phyloP scores from a whole-genome alignment of 2,888 invertebrate genomes.

The Tuta absoluta region DNA sequence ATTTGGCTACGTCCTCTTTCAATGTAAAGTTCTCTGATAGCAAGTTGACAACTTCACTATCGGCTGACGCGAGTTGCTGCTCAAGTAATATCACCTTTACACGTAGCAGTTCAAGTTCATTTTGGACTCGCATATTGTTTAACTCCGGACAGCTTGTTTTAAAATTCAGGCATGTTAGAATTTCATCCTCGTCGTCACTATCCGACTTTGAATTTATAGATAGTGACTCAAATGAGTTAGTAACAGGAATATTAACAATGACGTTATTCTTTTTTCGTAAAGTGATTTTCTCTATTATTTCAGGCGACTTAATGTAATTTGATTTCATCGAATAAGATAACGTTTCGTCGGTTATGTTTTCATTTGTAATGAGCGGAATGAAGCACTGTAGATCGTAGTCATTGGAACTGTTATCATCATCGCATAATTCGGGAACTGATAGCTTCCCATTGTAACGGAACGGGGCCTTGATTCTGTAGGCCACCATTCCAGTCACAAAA shows the following conservation, averaged over 20 bases:
- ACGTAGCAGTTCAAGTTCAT: background rate
- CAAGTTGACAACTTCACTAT: background rate
- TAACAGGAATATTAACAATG: background rate
- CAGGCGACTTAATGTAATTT: too few species aligned
- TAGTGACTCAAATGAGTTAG: constrained; percentile 3
- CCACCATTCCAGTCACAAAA: too few species aligned
- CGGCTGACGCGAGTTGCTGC: background rate
- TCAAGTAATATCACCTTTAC: background rate
- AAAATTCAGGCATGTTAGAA: background rate
- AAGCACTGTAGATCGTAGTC: too few species aligned
- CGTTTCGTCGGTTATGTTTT: too few species aligned
- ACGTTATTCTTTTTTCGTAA: background rate
- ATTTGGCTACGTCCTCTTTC: background rate
- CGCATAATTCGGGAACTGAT: too few species aligned
- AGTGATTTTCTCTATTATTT: background rate
- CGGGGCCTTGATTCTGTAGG: too few species aligned
- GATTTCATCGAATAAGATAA: too few species aligned
- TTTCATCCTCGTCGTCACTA: background rate
- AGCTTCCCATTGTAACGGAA: too few species aligned
- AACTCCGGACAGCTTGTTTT: background rate
- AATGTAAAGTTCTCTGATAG: constrained; percentile 2
- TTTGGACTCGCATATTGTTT: background rate
- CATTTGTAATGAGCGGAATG: too few species aligned
- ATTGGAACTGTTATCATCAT: too few species aligned
- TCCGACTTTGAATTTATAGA: background rate